phyloP scores from a whole-genome alignment of 2,797 vertebrate species.

The Echiichthys vipera region DNA sequence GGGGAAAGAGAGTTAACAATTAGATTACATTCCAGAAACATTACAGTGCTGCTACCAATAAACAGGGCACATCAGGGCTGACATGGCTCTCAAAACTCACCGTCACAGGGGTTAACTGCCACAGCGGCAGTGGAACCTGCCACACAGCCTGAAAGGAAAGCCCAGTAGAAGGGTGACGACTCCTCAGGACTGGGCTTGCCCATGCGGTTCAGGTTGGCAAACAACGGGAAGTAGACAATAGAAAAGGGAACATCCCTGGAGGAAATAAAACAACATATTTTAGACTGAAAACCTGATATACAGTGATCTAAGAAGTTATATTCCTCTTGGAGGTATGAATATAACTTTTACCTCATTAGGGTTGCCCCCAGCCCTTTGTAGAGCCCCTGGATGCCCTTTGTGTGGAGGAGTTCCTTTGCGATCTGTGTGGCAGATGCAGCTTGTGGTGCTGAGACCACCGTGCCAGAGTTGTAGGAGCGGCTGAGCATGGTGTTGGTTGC shows the following conservation, averaged over 20 bases:
- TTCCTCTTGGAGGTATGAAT: neutral
- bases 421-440: slow-evolving; percentile 86
- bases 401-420: slow-evolving; percentile 83
- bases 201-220: slow-evolving; percentile 86
- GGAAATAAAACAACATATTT: neutral
- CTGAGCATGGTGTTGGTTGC: slow-evolving; percentile 80
- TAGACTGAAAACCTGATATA: neutral
- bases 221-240: slow-evolving; percentile 88
- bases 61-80: neutral
- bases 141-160: slow-evolving; percentile 86
- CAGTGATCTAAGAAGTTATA: neutral
- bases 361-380: slow-evolving; percentile 90
- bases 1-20: neutral
- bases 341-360: slow-evolving; percentile 82
- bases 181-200: slow-evolving; percentile 77
- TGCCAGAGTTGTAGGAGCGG: slow-evolving; percentile 84
- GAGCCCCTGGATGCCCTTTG: slow-evolving; percentile 86
- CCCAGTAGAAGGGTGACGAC: slow-evolving; percentile 85
- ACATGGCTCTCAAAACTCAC: slow-evolving; percentile 60
- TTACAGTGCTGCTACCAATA: neutral
- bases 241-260: slow-evolving; percentile 90
- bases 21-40: neutral
- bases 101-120: slow-evolving; percentile 88
- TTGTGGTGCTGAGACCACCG: slow-evolving; percentile 56
- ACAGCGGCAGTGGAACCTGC: slow-evolving; percentile 88